Percentiles rank a stretch among this genome's conserved stretches.
phyloP scores from a whole-genome alignment of 1,140 invertebrate species.

The Cryptotermes secundus region DNA sequence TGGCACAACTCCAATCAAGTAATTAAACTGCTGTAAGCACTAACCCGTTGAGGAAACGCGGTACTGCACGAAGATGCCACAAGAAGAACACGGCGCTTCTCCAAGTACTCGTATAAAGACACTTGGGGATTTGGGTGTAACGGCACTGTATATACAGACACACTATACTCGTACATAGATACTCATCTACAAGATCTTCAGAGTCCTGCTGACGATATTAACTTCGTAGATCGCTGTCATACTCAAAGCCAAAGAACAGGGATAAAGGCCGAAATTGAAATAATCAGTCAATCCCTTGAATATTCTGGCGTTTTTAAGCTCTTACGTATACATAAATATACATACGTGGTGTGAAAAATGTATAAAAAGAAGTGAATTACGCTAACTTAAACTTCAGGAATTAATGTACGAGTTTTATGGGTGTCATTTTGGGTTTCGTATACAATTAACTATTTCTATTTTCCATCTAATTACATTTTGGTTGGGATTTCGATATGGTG shows the following conservation, averaged over 20 bases:
- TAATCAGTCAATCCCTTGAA: too few relatives aligned
- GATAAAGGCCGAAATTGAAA: background rate
- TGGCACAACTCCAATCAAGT: slow-evolving; percentile 18
- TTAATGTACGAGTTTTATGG: too few relatives aligned
- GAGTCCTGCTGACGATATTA: background rate
- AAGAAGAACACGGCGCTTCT: background rate
- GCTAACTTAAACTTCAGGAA: too few relatives aligned
- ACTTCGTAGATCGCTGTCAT: background rate
- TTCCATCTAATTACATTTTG: too few relatives aligned
- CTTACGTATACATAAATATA: too few relatives aligned
- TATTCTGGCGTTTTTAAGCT: too few relatives aligned
- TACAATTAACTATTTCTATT: too few relatives aligned
- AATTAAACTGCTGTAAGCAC: slow-evolving; percentile 13
- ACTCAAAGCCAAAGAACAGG: background rate
- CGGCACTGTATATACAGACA: background rate
- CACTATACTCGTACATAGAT: too few relatives aligned
- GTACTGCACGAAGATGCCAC: background rate
- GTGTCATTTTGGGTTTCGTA: too few relatives aligned
- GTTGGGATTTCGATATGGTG: too few relatives aligned
- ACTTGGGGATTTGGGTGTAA: background rate
- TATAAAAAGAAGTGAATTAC: too few relatives aligned
- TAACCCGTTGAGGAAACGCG: background rate
- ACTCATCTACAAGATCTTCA: background rate
- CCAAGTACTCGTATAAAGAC: slow-evolving; percentile 14
- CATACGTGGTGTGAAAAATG: too few relatives aligned